Evolutionary conservation across 2,888 invertebrate genomes (phyloP), one percentile per base, ranked within the genome.

Genomic region (Conistra vaccinii): DNA sequence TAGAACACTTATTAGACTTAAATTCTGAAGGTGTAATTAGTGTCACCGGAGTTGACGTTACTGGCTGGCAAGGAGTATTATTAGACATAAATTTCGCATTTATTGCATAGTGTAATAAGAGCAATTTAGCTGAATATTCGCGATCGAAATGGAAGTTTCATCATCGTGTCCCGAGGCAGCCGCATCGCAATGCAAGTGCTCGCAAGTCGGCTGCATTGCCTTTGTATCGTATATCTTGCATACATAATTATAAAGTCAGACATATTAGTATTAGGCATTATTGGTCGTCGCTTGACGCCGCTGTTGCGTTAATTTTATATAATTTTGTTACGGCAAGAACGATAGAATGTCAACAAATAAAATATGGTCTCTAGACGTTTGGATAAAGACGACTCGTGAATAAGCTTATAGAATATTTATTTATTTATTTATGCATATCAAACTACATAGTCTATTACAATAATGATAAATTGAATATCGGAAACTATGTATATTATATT

Each of bases 71-170:
- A 81, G 55, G 68, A 82, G 82, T 89, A 78, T 84, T 87, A 87
- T 88, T 89, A 89, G 35, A 71, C 61, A 76, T 71, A 83, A 85
- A 87, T 83, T 57, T 72, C 61, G 73, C 66, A 84, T 87, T 87
- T 85, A 85, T 84, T 85, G 84, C 84, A 72, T 76, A 78, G 78
- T 85, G 63, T 87, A 89, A 89, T 89, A 83, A 88, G 89, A 89
- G 84, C 88, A 88, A 90, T 89, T 90, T 88, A 80, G 83, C 73
- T 87, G 75, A 84, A 89, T 89, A 88, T 90, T 89, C 87, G 87
- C 78, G 83, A 89, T 90, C 86, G 83, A 78, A 87, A 85, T 87
- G 71, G 66, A 84, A 70, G 85, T 91, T 91, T 90, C 91, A 86
- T 88, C 89, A 91, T 74, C 60, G 51, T 73, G 76, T 78, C 80